Base-by-base conservation (phyloP, 2,113 vertebrate genomes). In the Butorides virescens region DNA sequence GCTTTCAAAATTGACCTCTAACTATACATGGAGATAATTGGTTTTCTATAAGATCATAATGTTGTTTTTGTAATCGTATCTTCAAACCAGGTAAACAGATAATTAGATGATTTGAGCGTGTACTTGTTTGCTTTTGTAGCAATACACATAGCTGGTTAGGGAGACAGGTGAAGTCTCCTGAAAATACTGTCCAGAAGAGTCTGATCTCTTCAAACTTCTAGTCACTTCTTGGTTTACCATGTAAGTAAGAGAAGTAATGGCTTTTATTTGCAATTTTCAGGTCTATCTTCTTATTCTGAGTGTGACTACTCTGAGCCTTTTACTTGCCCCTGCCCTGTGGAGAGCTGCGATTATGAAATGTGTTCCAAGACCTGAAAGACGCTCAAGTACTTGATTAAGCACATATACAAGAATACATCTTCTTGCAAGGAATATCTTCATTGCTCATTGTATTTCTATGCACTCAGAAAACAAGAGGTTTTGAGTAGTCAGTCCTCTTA, bases 201-300 rank as follows among this genome's bases (percentile, higher is more conserved):
- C 66, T 44, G 27, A 65, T 76, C 13, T 85, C 76, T 49, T 86
- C 53, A 91, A 18, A 65, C 23, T 61, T 88, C 12, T 61, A 44
- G 22, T 37, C 16, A 8, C 46, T 75, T 63, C 29, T 71, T 75
- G 79, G 30, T 68, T 52, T 91, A 23, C 21, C 11, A 2, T 8
- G 13, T 63, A 50, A 62, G 25, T 65, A 58, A 86, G 32, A 68
- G 32, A 77, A 85, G 14, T 97, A 91, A 95, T 73, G n/a, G 15
- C 26, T 85, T 86, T 86, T 85, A 12, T 89, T 96, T 85, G 30
- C 18, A 32, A 91, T 90, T 97, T 97, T 52, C 97, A 99, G 99
- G 99, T 99, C 76, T 99, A 99, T 96, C 98, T 99, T 91, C 98
- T 99, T 86, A 98, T 99, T 85, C 97, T 99, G 92, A 99, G 99